Conservation (phyloP, 2,888 invertebrate genomes). For the Lymantria dispar region DNA sequence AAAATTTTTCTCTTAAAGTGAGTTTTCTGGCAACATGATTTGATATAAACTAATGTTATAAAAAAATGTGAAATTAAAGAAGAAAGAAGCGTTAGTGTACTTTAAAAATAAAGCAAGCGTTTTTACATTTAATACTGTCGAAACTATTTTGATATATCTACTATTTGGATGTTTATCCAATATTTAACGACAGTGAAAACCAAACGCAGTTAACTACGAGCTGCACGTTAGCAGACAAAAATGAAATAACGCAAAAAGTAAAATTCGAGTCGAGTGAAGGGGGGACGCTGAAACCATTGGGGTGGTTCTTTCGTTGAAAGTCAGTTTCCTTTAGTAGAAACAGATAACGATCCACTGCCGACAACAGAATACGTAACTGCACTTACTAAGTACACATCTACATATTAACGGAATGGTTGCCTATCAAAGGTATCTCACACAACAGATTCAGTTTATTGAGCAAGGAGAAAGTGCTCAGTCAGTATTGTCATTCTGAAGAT, state of each 20-base stretch:
- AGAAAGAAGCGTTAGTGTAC: too few species aligned
- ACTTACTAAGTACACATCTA: conserved; percentile 70
- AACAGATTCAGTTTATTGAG: conserved; percentile 53
- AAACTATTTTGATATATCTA: too few species aligned
- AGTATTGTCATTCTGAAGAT: conserved; percentile 42
- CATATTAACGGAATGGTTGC: conserved; percentile 52
- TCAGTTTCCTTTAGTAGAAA: conserved; percentile 81
- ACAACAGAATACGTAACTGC: conserved; percentile 80
- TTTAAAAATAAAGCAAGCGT: too few species aligned
- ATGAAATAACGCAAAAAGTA: conserved; percentile 78
- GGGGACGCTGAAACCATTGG: conserved; percentile 59
- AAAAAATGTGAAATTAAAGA: too few species aligned
- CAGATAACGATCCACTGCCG: conserved; percentile 81
- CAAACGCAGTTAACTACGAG: conserved; percentile 76
- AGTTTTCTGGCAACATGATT: too few species aligned
- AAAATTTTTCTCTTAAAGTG: too few species aligned
- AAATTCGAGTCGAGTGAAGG: conserved; percentile 57
- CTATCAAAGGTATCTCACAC: conserved; percentile 68
- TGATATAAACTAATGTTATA: too few species aligned
- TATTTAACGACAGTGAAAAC: conserved; percentile 63
- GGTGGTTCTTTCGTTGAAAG: conserved; percentile 78
- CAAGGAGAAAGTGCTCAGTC: conserved; percentile 52
- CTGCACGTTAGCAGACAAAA: conserved; percentile 78
- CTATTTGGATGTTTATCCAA: too few species aligned
- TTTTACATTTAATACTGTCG: too few species aligned